Conservation (phyloP, 2,113 vertebrate genomes). For the Nannobrachium achirus region DNA sequence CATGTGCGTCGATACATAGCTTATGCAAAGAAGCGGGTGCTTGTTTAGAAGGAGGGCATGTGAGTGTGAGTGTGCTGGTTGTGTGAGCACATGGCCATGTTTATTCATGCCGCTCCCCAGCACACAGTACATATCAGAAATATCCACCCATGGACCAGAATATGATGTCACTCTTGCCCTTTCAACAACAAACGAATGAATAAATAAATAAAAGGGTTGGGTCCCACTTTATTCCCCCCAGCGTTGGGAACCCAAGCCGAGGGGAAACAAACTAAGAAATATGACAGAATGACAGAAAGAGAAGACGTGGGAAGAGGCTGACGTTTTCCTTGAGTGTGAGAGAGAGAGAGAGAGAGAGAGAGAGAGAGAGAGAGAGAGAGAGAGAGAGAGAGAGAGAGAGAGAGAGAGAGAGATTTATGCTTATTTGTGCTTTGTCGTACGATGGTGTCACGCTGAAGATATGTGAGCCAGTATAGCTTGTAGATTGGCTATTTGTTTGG, state of each 20-base stretch:
- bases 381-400: constrained; percentile 7
- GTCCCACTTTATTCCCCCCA: constrained; percentile 18
- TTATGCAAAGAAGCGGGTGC: too few species aligned
- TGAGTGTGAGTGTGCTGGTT: too few species aligned
- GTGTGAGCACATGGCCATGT: not conserved
- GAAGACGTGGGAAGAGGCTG: too few species aligned
- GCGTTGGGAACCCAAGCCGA: constrained; percentile 48
- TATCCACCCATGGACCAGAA: constrained; percentile 3
- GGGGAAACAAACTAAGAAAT: not conserved
- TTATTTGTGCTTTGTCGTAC: too few species aligned
- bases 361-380: not conserved
- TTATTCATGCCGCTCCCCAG: constrained; percentile 1
- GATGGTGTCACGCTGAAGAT: too few species aligned
- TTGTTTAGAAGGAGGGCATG: too few species aligned
- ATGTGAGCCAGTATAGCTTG: too few species aligned
- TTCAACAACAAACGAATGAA: too few species aligned
- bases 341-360: constrained; percentile 16
- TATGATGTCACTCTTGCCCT: constrained; percentile 2
- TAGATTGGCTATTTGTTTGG: not conserved
- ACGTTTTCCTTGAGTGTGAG: too few species aligned
- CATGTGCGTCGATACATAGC: too few species aligned
- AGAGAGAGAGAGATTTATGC: constrained; percentile 6
- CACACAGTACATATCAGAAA: constrained; percentile 9
- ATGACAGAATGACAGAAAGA: not conserved
- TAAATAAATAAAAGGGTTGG: constrained; percentile 34